phyloP scores from a whole-genome alignment of 2,888 invertebrate species.

The Cheilosia vulpina region DNA sequence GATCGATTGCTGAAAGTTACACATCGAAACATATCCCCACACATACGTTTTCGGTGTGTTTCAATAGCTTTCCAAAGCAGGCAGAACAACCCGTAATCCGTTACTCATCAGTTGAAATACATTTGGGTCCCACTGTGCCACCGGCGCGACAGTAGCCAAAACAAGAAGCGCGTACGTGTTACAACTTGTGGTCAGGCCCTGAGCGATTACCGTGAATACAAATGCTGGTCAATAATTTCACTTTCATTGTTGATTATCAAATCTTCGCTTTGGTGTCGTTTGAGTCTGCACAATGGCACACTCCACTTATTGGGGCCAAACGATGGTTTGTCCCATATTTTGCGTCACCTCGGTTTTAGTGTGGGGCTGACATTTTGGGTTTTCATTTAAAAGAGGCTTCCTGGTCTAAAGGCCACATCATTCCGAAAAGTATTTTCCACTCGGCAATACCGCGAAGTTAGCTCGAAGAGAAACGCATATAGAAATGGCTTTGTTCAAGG shows the following conservation, averaged over 20 bases:
- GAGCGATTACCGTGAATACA: slow-evolving; percentile 53
- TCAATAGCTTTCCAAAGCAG: not conserved
- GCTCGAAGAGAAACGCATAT: not conserved
- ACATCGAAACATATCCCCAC: not conserved
- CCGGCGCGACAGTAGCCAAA: slow-evolving; percentile 44
- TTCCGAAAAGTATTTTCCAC: slow-evolving; percentile 27
- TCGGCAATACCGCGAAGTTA: slow-evolving; percentile 10
- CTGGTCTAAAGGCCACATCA: slow-evolving; percentile 37
- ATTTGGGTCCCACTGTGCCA: slow-evolving; percentile 39
- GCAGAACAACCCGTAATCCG: not conserved
- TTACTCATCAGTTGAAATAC: not conserved
- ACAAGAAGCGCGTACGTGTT: slow-evolving; percentile 55
- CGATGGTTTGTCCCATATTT: slow-evolving; percentile 55
- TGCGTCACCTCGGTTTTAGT: not conserved
- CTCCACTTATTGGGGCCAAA: slow-evolving; percentile 53
- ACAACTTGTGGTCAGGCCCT: slow-evolving; percentile 47
- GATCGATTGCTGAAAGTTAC: too few species aligned
- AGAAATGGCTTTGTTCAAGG: slow-evolving; percentile 64
- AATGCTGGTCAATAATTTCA: slow-evolving; percentile 67
- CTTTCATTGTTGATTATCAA: slow-evolving; percentile 62
- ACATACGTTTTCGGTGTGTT: not conserved
- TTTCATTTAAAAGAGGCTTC: slow-evolving; percentile 68
- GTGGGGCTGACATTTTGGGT: slow-evolving; percentile 33
- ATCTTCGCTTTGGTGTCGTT: slow-evolving; percentile 51
- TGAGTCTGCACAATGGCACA: slow-evolving; percentile 51